A percentile compares a stretch with the other conserved stretches of the same genome.
Evolutionary conservation across 2,888 invertebrate genomes (phyloP).

Genomic region (Octonoba sinensis): DNA sequence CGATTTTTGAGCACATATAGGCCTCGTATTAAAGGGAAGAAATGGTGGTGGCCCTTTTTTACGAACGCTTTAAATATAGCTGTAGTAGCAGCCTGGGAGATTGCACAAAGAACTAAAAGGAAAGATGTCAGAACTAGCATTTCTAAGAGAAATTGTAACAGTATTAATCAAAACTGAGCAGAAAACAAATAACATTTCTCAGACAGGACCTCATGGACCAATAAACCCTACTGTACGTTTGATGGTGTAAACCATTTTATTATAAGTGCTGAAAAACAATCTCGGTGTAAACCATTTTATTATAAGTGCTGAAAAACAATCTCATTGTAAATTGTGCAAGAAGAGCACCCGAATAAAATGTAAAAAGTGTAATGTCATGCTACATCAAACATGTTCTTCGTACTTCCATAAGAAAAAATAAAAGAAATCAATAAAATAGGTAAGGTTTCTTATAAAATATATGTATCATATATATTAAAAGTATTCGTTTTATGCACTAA

Average conservation of each 20-base stretch:
- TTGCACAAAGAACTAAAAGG: slow-evolving; percentile 8
- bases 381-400: neutral
- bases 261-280: slow-evolving; percentile 11
- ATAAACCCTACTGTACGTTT: slow-evolving; percentile 1
- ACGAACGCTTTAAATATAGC: slow-evolving; percentile 1
- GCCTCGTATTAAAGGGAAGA: neutral
- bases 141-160: slow-evolving; percentile 5
- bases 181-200: neutral
- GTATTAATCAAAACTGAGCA: neutral
- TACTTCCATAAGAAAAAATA: too few species aligned
- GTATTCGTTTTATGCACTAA: too few species aligned
- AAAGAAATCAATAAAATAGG: too few species aligned
- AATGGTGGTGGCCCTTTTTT: slow-evolving; percentile 18
- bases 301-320: slow-evolving; percentile 11
- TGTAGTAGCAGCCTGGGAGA: slow-evolving; percentile 4
- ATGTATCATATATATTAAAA: too few species aligned
- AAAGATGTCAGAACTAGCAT: neutral
- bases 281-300: slow-evolving; percentile 5
- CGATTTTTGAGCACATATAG: neutral
- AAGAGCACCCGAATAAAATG: neutral
- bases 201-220: neutral
- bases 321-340: neutral
- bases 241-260: slow-evolving; percentile 6
- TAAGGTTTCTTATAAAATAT: too few species aligned
- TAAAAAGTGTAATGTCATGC: slow-evolving; percentile 1